Conservation (phyloP, 2,797 vertebrate genomes). For the Helarctos malayanus region DNA sequence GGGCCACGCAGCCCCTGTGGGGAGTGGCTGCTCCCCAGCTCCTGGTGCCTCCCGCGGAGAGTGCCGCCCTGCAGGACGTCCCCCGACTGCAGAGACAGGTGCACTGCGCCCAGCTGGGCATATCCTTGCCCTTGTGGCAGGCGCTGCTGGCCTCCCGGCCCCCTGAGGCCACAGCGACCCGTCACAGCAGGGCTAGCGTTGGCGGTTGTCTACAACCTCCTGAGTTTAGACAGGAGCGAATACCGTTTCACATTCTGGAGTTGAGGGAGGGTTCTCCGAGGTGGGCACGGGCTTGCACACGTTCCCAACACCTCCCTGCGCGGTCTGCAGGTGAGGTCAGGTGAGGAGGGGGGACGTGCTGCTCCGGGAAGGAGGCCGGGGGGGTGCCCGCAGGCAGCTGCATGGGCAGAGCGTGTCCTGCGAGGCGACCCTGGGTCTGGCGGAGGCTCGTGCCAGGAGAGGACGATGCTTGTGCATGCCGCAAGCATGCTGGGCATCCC, state of each 20-base stretch:
- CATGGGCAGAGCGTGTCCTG: neutral
- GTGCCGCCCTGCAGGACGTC: fast-evolving
- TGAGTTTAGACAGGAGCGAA: fast-evolving
- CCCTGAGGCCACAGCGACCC: fast-evolving
- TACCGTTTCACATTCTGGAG: fast-evolving
- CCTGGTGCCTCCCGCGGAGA: fast-evolving
- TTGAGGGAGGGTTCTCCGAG: neutral
- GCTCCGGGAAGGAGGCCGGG: fast-evolving
- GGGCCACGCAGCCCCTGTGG: neutral
- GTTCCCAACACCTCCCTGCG: neutral
- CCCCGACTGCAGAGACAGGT: neutral
- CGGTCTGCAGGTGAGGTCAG: neutral
- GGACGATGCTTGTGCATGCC: fast-evolving
- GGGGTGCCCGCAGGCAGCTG: fast-evolving
- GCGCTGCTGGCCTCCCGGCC: neutral
- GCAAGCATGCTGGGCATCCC: fast-evolving
- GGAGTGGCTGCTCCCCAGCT: neutral
- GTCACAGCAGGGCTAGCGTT: fast-evolving
- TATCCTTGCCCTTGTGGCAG: too few relatives aligned
- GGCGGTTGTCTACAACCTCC: neutral
- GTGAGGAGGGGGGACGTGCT: fast-evolving
- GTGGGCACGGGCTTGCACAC: fast-evolving
- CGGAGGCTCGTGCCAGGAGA: fast-evolving
- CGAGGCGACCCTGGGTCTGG: neutral
- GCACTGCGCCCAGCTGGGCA: fast-evolving